Evolutionary conservation across 2,113 vertebrate genomes (phyloP).

Genomic region (Albula goreensis): DNA sequence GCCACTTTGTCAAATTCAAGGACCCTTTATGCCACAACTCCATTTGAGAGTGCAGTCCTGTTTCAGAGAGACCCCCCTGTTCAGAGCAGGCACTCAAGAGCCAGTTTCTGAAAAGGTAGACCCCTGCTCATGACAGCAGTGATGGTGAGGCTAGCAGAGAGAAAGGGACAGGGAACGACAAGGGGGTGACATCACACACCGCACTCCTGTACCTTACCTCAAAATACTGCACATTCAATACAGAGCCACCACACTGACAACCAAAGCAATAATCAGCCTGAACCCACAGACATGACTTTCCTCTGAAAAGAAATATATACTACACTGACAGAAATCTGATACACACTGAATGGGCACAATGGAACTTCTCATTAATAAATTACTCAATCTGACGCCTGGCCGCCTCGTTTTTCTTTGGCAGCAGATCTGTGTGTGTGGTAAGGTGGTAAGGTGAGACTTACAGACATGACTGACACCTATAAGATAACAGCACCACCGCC

Average conservation of each 20-base stretch:
- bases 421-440: background rate
- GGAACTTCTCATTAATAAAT: background rate
- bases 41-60: background rate
- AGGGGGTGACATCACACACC: too few relatives aligned
- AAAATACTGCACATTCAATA: too few relatives aligned
- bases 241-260: too few relatives aligned
- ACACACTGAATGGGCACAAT: background rate
- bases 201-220: too few relatives aligned
- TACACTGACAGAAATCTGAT: background rate
- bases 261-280: background rate
- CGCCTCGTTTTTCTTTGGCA: background rate
- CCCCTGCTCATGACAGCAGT: too few relatives aligned
- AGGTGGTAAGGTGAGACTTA: background rate
- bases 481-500: background rate
- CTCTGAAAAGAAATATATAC: background rate
- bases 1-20: background rate
- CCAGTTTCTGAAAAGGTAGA: too few relatives aligned
- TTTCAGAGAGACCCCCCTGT: background rate
- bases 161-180: too few relatives aligned
- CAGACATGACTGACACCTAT: background rate
- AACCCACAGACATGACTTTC: background rate
- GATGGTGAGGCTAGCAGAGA: too few relatives aligned
- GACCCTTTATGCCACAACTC: background rate
- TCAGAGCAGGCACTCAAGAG: background rate
- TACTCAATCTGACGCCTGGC: background rate